These are phyloP conservation scores for Cathartes aura DNA, from an alignment of 2,113 vertebrate species.

Conservation along the genomic window DNA sequence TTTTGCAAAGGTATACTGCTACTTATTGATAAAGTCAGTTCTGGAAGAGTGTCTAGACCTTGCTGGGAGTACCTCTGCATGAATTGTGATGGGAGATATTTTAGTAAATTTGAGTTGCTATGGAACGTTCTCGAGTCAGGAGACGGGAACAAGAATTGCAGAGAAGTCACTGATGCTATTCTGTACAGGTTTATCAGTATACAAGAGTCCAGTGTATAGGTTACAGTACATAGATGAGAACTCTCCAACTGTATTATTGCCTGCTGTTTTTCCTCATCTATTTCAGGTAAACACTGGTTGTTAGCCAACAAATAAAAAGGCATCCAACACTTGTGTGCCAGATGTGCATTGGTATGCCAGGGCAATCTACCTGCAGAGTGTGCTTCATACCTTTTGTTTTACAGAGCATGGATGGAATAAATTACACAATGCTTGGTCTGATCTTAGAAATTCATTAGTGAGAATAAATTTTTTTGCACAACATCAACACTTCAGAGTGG, in stretches of 20 bases:
- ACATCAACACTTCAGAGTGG: background rate
- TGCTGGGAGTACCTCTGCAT: background rate
- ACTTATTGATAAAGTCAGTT: background rate
- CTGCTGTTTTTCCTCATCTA: background rate
- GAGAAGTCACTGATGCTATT: background rate
- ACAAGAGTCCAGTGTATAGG: rapidly evolving
- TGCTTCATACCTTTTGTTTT: background rate
- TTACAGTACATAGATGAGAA: background rate
- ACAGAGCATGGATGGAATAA: background rate
- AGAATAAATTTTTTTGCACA: constrained; percentile 12
- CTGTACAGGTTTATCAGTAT: background rate
- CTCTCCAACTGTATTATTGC: background rate
- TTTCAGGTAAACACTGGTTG: background rate
- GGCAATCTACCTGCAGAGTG: background rate
- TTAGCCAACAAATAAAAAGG: background rate
- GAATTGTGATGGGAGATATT: background rate
- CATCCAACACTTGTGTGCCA: background rate
- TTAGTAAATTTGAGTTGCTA: background rate
- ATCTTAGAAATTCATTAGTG: constrained; percentile 1
- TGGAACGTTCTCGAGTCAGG: background rate
- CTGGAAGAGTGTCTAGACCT: background rate
- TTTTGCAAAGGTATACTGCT: background rate
- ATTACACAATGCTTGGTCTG: background rate
- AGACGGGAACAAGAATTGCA: background rate
- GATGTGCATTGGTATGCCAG: background rate